A percentile compares a stretch with the other conserved stretches of the same genome.
Evolutionary conservation across 2,888 invertebrate genomes (phyloP).

Genomic region (Leistus spinibarbis): DNA sequence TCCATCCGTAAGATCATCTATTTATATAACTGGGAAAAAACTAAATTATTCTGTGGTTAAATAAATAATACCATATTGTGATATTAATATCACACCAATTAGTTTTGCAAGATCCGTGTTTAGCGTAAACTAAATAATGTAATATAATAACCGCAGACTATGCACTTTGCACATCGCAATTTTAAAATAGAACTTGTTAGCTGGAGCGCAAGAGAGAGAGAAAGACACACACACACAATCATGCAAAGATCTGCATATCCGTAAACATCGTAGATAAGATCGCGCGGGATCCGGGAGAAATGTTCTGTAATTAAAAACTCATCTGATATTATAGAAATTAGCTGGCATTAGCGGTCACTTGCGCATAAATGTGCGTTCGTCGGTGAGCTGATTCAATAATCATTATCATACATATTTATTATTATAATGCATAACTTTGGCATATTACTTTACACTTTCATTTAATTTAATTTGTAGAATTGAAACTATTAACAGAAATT

Average conservation of each 20-base stretch:
- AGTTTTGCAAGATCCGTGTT: not conserved
- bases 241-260: constrained; percentile 31
- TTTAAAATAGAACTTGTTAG: not conserved
- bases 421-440: too few relatives aligned
- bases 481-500: too few relatives aligned
- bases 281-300: constrained; percentile 23
- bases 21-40: not conserved
- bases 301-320: constrained; percentile 1
- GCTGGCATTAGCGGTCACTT: not conserved
- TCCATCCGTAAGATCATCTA: not conserved
- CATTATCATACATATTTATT: not conserved
- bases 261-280: not conserved
- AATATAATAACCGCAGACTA: not conserved
- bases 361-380: not conserved
- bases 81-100: not conserved
- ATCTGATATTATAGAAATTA: not conserved
- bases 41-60: not conserved
- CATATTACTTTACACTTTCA: too few relatives aligned
- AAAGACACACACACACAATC: constrained; percentile 11
- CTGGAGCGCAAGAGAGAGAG: too few relatives aligned
- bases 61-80: not conserved
- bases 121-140: not conserved
- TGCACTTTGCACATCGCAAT: too few relatives aligned
- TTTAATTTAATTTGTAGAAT: too few relatives aligned
- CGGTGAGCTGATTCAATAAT: not conserved